A percentile compares a stretch with the other conserved stretches of the same genome.
phyloP scores from a whole-genome alignment of 2,888 invertebrate genomes.

The Pterobdella sp. region DNA sequence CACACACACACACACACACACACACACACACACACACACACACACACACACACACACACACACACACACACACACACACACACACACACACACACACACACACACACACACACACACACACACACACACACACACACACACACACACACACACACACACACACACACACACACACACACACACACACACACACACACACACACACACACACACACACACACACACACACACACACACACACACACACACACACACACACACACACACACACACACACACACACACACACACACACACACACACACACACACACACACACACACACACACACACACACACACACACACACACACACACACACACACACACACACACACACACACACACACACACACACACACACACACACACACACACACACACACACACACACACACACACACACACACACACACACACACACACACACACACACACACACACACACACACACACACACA shows the following conservation, averaged over 20 bases:
- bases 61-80: no score
- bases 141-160: not conserved
- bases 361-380: conserved; percentile 24
- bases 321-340: conserved; percentile 29
- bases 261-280: not conserved
- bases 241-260: not conserved
- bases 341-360: conserved; percentile 30
- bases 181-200: not conserved
- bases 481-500: conserved; percentile 27
- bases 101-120: no score
- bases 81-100: no score
- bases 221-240: conserved; percentile 1
- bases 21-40: no score
- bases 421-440: conserved; percentile 30
- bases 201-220: not conserved
- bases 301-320: conserved; percentile 25
- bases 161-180: not conserved
- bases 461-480: conserved; percentile 17
- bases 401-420: conserved; percentile 30
- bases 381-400: conserved; percentile 24
- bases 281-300: not conserved
- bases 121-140: no score
- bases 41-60: no score
- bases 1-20: no score
- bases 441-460: conserved; percentile 30